Conservation (phyloP, 2,113 vertebrate species). For the Lepus timidus region DNA sequence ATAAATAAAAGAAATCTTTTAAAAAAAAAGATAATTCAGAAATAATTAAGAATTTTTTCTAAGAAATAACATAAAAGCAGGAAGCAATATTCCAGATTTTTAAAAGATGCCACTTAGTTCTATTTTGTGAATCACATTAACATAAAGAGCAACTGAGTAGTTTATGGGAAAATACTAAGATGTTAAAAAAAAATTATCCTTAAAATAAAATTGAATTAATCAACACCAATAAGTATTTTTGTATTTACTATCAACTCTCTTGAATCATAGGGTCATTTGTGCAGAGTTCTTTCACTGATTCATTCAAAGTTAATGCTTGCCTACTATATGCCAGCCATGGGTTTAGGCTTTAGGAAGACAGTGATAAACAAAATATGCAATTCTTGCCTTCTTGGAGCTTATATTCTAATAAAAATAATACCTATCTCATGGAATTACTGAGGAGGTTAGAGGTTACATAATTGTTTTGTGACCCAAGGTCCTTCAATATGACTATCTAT, state of each 20-base stretch:
- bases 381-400: background rate
- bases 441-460: background rate
- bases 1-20: no score
- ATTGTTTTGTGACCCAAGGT: background rate
- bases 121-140: constrained; percentile 8
- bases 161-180: background rate
- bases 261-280: background rate
- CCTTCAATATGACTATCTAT: background rate
- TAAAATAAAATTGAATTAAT: constrained; percentile 44
- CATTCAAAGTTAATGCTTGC: background rate
- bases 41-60: constrained; percentile 35
- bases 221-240: constrained; percentile 3
- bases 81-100: background rate
- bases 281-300: background rate
- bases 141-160: background rate
- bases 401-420: background rate
- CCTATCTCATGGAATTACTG: background rate
- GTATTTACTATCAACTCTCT: background rate
- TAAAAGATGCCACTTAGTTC: background rate
- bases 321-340: background rate
- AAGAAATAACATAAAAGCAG: constrained; percentile 20
- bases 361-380: background rate
- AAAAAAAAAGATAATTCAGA: background rate
- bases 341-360: background rate
- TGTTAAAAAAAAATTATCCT: background rate